Conservation (phyloP, 2,113 vertebrate species). For the Aphyosemion australe region DNA sequence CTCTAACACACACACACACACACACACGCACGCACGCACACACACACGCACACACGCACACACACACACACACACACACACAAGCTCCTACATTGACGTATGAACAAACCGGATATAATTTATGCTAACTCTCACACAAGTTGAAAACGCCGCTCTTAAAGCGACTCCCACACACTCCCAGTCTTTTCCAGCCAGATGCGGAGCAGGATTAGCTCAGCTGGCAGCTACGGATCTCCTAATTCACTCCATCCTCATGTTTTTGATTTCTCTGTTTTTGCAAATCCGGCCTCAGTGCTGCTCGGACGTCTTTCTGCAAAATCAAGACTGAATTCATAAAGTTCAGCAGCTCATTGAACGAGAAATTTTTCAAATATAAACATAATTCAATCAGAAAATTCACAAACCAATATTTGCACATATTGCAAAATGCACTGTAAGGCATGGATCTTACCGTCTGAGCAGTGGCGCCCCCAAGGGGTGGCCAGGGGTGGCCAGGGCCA, state of each 20-base stretch:
- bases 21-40: conserved; percentile 16
- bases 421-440: no score
- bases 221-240: conserved; percentile 69
- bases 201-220: conserved; percentile 64
- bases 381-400: no score
- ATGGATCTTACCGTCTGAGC: no score
- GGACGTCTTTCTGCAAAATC: no score
- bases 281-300: no score
- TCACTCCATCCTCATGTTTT: conserved; percentile 49
- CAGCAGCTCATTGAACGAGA: no score
- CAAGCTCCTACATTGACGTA: conserved; percentile 10
- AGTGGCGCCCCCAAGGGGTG: no score
- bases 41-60: conserved; percentile 15
- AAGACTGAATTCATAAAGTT: no score
- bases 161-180: conserved; percentile 46
- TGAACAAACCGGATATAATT: conserved; percentile 5
- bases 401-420: no score
- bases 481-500: no score
- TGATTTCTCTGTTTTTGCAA: conserved; percentile 13
- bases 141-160: conserved; percentile 12
- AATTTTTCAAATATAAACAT: no score
- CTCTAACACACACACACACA: conserved; percentile 8
- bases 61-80: not conserved
- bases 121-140: not conserved
- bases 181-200: conserved; percentile 59